Evolutionary conservation across 2,888 invertebrate genomes (phyloP), one percentile per base, ranked within the genome.

Genomic region (Cantharis rustica): DNA sequence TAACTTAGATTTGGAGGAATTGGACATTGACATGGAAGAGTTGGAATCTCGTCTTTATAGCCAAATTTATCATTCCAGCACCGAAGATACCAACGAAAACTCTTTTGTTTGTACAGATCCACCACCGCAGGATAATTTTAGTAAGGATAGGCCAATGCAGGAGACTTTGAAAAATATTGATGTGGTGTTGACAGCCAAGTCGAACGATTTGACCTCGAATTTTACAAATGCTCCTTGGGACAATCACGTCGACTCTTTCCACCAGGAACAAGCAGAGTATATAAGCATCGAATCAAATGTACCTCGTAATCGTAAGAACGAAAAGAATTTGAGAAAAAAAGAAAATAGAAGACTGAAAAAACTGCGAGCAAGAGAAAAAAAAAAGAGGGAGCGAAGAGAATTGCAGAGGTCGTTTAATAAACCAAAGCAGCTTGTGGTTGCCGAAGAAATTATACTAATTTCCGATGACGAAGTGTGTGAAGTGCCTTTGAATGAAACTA

Each of bases 31-130:
- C 79, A 79, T 86, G 73, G 85, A 86, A 77, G 86, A 87, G 20
- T 64, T 87, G 16, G 87, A 87, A 82, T 81, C 85, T 7, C 83
- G 83, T 47, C 81, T 87, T 17, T 87, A 87, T 79, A 85, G 86
- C 75, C 86, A 87, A 82, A 82, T 87, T 15, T 84, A 84, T 79
- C 86, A 87, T 31, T 31, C 31, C 31, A 31, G 10, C 13, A 5
- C 23, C 23, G 23, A 23, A 7, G 9, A 4, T 13, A 4, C 31
- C 13, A 1, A n/a, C 13, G 31, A 31, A 1, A 13, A 3, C 31
- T 31, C 31, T 31, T 13, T 13, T 1, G 13, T 31, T 31, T 5
- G 1, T 13, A n/a, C 5, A 13, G n/a, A 31, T 5, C 5, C 31
- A 13, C 13, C 31, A 5, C 0, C 13, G 3, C 31, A 13, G 1